Evolutionary conservation across 2,888 invertebrate genomes (phyloP), one percentile per base, ranked within the genome.

Genomic region (Cheiracanthium punctorium): DNA sequence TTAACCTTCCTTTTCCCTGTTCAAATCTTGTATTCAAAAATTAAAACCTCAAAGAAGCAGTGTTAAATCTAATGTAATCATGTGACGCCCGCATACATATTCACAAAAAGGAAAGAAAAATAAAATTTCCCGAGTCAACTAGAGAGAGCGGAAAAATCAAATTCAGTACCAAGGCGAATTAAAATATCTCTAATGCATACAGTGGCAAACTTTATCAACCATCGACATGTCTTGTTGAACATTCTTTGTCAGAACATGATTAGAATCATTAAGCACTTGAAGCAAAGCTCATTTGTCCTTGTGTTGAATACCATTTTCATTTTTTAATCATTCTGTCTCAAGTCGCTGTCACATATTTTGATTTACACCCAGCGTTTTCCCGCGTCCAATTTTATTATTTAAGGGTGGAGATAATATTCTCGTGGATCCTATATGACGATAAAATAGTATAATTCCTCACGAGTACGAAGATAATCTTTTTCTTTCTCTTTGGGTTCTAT

Each of bases 401-500:
- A 67, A 67, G 67, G 30, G 30, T 67, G 67, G 67, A 67, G 17
- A 67, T 32, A 67, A 67, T 67, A 67, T 32, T 67, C 67, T 67
- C n/a, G n/a, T 32, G 67, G 17, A 32, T 30, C 67, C n/a, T n/a
- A n/a, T 58, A 24, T 58, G 24, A 58, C 17, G 67, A 67, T 30
- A 67, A 67, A 67, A 67, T 24, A 24, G 17, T 58, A 58, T 24
- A 2, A 58, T 24, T 58, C 58, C 17, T 58, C 20, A 24, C 24
- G 24, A 58, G 67, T 67, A 17, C 17, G 0, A 17, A 67, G 32
- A 67, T 30, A 12, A 12, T n/a, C 28, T 32, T 14, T 24, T 32
- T n/a, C 28, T 32, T 30, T 24, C n/a, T 67, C 1, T 30, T 64
- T 8, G 10, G 24, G 28, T 28, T 64, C 29, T 10, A 24, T 32